Evolutionary conservation across 2,113 vertebrate species (phyloP), one percentile per base, ranked within the genome.

Genomic region (Vireo altiloquus): DNA sequence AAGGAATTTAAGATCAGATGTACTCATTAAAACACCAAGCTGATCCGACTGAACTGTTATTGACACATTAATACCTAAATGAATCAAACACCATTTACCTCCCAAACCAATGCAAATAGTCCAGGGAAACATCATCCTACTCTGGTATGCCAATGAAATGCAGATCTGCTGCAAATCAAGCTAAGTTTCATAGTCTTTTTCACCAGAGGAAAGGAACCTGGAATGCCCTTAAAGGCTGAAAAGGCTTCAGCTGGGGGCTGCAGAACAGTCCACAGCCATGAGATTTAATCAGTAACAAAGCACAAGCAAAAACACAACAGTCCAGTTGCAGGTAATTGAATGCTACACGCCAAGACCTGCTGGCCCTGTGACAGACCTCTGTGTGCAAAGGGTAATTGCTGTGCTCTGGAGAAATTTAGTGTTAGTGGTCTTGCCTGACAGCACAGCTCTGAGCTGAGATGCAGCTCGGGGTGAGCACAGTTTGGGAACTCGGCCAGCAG

Each of bases 401-500:
- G 35, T 20, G n/a, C 52, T n/a, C 65, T 19, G 23, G 14, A 56
- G 52, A 57, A 59, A 42, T 76, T 8, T 7, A 39, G 15, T 3
- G 33, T 39, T 42, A 37, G n/a, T 6, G 4, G 7, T 24, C 57
- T 42, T 42, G 42, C 30, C 79, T 60, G 39, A 30, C 46, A 64
- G 35, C 4, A 44, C 20, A 59, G 16, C 28, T 42, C 20, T 6
- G 69, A 15, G 33, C 19, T 11, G 20, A 44, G 53, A n/a, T 23
- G 27, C 52, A 78, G 64, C 63, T 11, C 0, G 0, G 40, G 25
- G n/a, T 1, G 17, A 9, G 11, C 0, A 0, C 1, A 4, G 4
- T 10, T 22, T 37, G 40, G 28, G 17, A 74, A 10, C 40, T 27
- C 4, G 0, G 39, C 93, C 37, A 12, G 37, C 74, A 15, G 33